Evolutionary conservation across 2,888 invertebrate genomes (phyloP).

Genomic region (Agriopis marginaria): DNA sequence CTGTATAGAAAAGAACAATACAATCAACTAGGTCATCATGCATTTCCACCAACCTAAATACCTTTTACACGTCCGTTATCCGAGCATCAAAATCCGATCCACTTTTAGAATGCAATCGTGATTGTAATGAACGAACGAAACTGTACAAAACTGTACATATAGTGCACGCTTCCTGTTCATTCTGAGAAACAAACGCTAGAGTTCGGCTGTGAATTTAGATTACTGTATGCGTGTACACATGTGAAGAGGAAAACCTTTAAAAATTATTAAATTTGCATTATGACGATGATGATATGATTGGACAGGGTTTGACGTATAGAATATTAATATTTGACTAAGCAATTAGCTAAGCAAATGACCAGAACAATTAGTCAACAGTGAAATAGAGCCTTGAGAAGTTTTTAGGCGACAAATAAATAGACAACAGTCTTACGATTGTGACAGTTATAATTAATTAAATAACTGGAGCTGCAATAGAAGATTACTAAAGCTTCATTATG

Average conservation of each 20-base stretch:
- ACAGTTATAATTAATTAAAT: constrained; percentile 1
- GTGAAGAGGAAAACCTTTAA: constrained; percentile 34
- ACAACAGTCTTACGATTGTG: constrained; percentile 1
- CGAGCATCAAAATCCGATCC: constrained; percentile 46
- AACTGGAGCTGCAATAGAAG: neutral
- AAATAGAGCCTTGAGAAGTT: constrained; percentile 16
- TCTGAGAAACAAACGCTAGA: constrained; percentile 55
- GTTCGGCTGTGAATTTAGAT: constrained; percentile 44
- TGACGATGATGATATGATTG: constrained; percentile 10
- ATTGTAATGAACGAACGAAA: constrained; percentile 50
- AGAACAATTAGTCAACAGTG: constrained; percentile 14
- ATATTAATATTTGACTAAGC: constrained; percentile 8
- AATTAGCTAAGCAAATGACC: constrained; percentile 27
- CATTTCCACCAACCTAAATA: constrained; percentile 37
- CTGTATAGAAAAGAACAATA: constrained; percentile 15
- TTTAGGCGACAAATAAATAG: constrained; percentile 8
- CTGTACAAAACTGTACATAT: constrained; percentile 50
- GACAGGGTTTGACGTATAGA: constrained; percentile 11
- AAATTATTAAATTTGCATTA: constrained; percentile 7
- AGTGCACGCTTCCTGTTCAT: constrained; percentile 61
- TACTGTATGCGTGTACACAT: constrained; percentile 25
- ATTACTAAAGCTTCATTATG: neutral
- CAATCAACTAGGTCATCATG: constrained; percentile 27
- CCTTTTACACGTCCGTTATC: constrained; percentile 41
- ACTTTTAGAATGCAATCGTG: constrained; percentile 54